Base-by-base conservation (phyloP, 2,113 vertebrate species). In the Ancistrus triradiatus region DNA sequence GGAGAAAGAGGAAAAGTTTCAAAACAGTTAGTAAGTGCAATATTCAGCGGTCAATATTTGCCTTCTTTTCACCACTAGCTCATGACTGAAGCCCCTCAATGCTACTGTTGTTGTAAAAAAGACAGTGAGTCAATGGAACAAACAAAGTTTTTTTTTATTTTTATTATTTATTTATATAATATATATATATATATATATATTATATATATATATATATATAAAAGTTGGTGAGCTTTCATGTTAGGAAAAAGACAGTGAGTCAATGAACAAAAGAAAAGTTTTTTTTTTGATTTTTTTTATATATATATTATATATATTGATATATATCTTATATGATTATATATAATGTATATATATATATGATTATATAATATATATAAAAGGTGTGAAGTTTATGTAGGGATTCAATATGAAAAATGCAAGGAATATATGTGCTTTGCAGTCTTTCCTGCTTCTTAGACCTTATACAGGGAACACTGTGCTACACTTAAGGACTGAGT, bases 101-200 rank as follows among this genome's bases (percentile, higher is more conserved):
- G 44, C 11, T 19, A n/a, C 3, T 42, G 28, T 17, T 27, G 24
- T 33, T 8, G 7, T 19, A 44, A 69, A 74, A 74, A 38, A 37
- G 8, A 58, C 72, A 59, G 69, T 72, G 78, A 77, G 71, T 79
- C 68, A 79, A 74, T 66, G 28, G 49, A 62, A 75, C 62, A 79
- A 42, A 66, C 60, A 8, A 18, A 31, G 37, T 70, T 57, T 79
- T 66, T 68, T 66, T 73, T 53, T 83, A 78, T 86, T 85, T 22
- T 75, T 58, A 64, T 72, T 19, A 80, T 73, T 83, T 72, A 53
- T 63, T 4, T 3, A 31, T 4, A 4, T 31, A 4, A 31, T 3
- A 31, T 4, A 31, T 31, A 7, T 4, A 73, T 19, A 80, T 73
- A 84, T 72, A 53, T 63, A 31, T 3, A 31, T 4, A 4, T 31